Evolutionary conservation across 2,113 vertebrate genomes (phyloP), one percentile per base, ranked within the genome.

Genomic region (Nycticebus coucang): DNA sequence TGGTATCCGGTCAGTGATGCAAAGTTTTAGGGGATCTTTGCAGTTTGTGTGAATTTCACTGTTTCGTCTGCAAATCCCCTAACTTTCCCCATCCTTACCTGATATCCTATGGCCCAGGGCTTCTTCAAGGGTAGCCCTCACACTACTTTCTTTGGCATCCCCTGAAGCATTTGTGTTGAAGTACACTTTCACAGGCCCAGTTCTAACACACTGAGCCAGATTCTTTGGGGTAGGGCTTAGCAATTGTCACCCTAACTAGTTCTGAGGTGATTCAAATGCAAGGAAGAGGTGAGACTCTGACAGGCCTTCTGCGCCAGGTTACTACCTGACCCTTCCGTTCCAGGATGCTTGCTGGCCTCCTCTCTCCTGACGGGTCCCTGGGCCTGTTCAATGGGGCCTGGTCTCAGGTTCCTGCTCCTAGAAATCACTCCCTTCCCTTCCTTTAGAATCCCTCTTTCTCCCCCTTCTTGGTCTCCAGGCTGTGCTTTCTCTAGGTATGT

Each of bases 401-500:
- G 22, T 53, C 60, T 81, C 33, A 6, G 62, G n/a, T 57, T 37
- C 83, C 89, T 69, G 33, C 5, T 22, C 41, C 19, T 35, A 14
- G 41, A 41, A 68, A 41, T 59, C 57, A 57, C 26, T 8, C 30
- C 22, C 22, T 77, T 28, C 55, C 60, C 10, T 94, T 68, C 77
- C 78, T 66, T 11, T 28, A 30, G 59, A 59, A 64, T 18, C 53
- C 60, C 55, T 82, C 24, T 19, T 28, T 28, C 37, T 11, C 33
- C 50, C 8, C 2, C 35, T 11, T 3, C 12, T 57, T 28, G 30
- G 71, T 5, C 59, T 62, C 37, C 22, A 30, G 17, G n/a, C 50
- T 0, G 0, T 7, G 26, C 64, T 26, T 0, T 66, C 21, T 24
- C 9, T 78, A 50, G 24, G 1, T 22, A 0, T 74, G 26, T 37